Base-by-base conservation (phyloP, 2,888 invertebrate genomes). In the Abrostola tripartita region DNA sequence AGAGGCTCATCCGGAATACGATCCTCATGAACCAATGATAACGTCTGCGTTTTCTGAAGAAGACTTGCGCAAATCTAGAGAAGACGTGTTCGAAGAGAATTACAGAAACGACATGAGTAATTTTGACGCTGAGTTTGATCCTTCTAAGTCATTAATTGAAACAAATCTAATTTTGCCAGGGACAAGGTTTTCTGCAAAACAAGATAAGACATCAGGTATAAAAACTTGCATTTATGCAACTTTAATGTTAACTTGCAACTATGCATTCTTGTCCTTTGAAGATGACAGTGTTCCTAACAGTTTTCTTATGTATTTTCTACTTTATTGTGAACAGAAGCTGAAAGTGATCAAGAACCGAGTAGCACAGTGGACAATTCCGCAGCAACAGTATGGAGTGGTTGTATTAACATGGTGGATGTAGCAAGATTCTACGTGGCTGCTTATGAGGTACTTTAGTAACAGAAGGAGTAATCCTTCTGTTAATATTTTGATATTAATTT, bases 391-490 rank as follows among this genome's bases (percentile, higher is more conserved):
- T 98, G 98, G 98, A 96, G 96, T 66, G 99, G 99, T 1, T 96
- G 96, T 73, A 96, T 99, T 7, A 97, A 96, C 82, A 98, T 98
- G 98, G 96, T 97, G 6, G 99, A 99, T 84, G 98, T 98, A 0
- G 97, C 98, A 0, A 97, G 98, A 79, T 98, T 98, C 84, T 96
- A 97, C 78, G 97, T 98, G 8, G 96, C 97, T 10, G 97, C 98
- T 5, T 97, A 97, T 85, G 96, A 97, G 86, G 97, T 98, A 50
- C 37, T 59, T 47, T 53, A 42, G 35, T 55, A 49, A n/a, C n/a
- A n/a, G n/a, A n/a, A n/a, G n/a, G n/a, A n/a, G 6, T 10, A 1
- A 5, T 10, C 6, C 11, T 12, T 6, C 44, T 12, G 40, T 6
- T 58, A 37, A 47, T 35, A 5, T 49, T n/a, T 36, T 52, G 40